A percentile compares a stretch with the other conserved stretches of the same genome.
Evolutionary conservation across 2,797 vertebrate species (phyloP).

Genomic region (Neosalanx taihuensis): DNA sequence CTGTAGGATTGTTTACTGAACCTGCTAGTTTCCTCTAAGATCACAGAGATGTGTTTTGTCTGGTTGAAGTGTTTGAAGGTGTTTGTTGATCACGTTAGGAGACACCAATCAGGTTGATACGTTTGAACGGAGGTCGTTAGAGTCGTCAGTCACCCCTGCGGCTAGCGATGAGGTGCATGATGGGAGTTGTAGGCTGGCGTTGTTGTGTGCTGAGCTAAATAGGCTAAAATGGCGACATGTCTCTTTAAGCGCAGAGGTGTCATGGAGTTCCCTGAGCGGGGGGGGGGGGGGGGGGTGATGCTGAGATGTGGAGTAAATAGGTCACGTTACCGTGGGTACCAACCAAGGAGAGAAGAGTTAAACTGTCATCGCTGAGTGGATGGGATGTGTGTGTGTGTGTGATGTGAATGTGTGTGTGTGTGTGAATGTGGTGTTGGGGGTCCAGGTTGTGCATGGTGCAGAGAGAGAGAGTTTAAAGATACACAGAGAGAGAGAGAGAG

Average conservation of each 20-base stretch:
- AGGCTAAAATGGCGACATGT: conserved; percentile 27
- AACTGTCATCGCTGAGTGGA: conserved; percentile 25
- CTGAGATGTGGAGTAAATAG: conserved; percentile 49
- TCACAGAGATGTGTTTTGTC: too few species aligned
- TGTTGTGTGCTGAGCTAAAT: neutral
- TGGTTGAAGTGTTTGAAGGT: too few species aligned
- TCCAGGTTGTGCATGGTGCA: neutral
- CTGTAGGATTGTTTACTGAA: too few species aligned
- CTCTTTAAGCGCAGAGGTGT: conserved; percentile 46
- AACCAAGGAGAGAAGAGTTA: conserved; percentile 31
- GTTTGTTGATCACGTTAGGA: neutral
- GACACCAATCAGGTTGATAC: neutral
- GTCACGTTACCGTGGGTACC: conserved; percentile 50
- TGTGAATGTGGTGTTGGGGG: too few species aligned
- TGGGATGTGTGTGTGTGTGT: conserved; percentile 3
- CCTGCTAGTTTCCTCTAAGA: too few species aligned
- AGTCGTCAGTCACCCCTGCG: neutral
- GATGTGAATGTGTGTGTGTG: conserved; percentile 7
- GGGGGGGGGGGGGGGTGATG: conserved; percentile 30
- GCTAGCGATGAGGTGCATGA: neutral
- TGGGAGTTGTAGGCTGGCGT: neutral
- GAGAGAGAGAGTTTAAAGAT: too few species aligned
- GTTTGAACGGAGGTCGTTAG: neutral
- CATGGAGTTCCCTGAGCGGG: conserved; percentile 34
- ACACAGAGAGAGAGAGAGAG: too few species aligned